Conservation (phyloP, 2,797 vertebrate species). For the Ara ararauna region DNA sequence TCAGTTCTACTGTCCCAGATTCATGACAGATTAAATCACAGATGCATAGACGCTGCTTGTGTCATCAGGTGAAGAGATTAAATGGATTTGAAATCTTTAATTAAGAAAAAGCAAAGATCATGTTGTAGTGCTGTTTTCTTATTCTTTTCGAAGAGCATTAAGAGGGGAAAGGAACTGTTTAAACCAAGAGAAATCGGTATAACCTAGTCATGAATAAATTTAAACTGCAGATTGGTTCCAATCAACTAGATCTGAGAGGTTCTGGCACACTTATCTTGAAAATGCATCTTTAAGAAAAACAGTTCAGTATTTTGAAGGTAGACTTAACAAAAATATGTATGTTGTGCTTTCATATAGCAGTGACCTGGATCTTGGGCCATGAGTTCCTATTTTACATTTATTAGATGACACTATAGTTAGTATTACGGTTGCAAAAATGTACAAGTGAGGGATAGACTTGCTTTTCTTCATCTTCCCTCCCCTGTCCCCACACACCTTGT, state of each 20-base stretch:
- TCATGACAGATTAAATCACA: slow-evolving; percentile 42
- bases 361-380: not conserved
- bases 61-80: slow-evolving; percentile 42
- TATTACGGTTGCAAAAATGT: not conserved
- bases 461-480: not conserved
- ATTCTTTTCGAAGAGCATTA: not conserved
- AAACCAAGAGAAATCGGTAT: not conserved
- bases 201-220: slow-evolving; percentile 33
- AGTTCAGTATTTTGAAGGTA: not conserved
- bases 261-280: not conserved
- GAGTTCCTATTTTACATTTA: not conserved
- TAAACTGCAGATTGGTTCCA: slow-evolving; percentile 2
- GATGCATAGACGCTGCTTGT: slow-evolving; percentile 11
- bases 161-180: not conserved
- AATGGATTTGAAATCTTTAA: slow-evolving; percentile 55
- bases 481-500: too few species aligned
- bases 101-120: slow-evolving; percentile 14
- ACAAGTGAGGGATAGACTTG: not conserved
- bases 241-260: not conserved
- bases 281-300: not conserved
- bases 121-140: not conserved
- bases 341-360: not conserved
- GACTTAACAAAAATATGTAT: not conserved
- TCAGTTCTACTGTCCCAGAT: slow-evolving; percentile 6
- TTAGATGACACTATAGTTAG: not conserved